These are phyloP conservation scores for Anastrepha obliqua DNA, from an alignment of 1,140 invertebrate genomes.

Conservation along the genomic window DNA sequence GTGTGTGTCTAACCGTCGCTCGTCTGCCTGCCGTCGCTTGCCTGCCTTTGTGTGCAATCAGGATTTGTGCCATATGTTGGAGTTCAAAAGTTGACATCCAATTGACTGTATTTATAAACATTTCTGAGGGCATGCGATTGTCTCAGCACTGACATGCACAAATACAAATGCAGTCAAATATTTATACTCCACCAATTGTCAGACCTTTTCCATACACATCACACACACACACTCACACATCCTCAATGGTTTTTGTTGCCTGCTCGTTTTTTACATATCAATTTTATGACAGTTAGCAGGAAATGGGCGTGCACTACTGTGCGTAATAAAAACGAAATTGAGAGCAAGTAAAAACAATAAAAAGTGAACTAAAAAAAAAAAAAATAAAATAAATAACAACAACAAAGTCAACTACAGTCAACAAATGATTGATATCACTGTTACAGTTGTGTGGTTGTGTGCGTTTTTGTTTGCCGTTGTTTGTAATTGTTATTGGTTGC, in stretches of 20 bases:
- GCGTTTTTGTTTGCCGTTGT: background rate
- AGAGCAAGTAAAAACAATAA: conserved; percentile 35
- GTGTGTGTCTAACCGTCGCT: background rate
- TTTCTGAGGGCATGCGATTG: conserved; percentile 22
- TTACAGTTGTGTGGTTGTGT: background rate
- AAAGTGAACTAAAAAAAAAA: background rate
- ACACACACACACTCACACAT: background rate
- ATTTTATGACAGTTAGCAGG: conserved; percentile 46
- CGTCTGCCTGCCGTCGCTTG: too few relatives aligned
- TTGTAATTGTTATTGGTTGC: background rate
- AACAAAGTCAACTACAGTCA: conserved; percentile 27
- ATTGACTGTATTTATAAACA: conserved; percentile 53
- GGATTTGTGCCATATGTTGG: conserved; percentile 34
- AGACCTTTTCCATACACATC: background rate
- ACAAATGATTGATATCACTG: conserved; percentile 40
- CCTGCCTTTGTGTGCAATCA: background rate
- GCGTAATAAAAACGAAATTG: conserved; percentile 34
- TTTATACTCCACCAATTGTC: background rate
- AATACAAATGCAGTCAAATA: background rate
- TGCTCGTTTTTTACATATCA: conserved; percentile 35
- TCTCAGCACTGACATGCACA: background rate
- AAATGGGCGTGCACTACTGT: conserved; percentile 36
- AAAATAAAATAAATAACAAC: background rate
- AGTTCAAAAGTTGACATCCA: conserved; percentile 42
- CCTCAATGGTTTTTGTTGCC: background rate